phyloP scores from a whole-genome alignment of 2,113 vertebrate genomes.

The Aythya baeri region DNA sequence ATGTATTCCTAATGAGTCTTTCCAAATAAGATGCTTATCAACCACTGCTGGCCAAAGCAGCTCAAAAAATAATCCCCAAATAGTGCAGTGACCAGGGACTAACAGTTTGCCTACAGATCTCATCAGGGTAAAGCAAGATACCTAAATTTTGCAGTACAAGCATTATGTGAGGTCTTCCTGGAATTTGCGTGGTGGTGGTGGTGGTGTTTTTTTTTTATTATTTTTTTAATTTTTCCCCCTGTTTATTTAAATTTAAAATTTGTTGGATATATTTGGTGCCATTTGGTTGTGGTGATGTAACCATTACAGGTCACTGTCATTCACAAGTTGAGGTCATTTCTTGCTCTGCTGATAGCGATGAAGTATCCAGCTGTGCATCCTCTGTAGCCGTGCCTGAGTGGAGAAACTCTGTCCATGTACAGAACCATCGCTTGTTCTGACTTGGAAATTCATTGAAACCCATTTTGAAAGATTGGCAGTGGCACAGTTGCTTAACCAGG shows the following conservation, averaged over 20 bases:
- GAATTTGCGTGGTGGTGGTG: not conserved
- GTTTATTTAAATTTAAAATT: not conserved
- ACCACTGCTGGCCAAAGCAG: constrained; percentile 12
- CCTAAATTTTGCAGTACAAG: not conserved
- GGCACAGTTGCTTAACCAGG: not conserved
- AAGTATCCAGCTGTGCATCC: not conserved
- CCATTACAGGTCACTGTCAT: not conserved
- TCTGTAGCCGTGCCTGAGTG: not conserved
- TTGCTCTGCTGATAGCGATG: not conserved
- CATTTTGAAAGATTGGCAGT: not conserved
- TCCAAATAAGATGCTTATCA: constrained; percentile 58
- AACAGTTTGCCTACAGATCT: constrained; percentile 47
- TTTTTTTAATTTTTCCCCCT: too few species aligned
- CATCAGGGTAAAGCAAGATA: not conserved
- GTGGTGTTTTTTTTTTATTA: not conserved
- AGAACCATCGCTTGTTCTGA: not conserved
- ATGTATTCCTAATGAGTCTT: not conserved
- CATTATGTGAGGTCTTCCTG: not conserved
- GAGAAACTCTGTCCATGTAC: not conserved
- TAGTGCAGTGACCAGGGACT: constrained; percentile 47
- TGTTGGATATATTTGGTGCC: not conserved
- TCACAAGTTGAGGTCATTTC: not conserved
- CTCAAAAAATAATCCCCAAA: constrained; percentile 42
- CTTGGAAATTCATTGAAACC: not conserved
- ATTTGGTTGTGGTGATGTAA: not conserved